Conservation (phyloP, 2,113 vertebrate genomes). For the Colossoma macropomum region DNA sequence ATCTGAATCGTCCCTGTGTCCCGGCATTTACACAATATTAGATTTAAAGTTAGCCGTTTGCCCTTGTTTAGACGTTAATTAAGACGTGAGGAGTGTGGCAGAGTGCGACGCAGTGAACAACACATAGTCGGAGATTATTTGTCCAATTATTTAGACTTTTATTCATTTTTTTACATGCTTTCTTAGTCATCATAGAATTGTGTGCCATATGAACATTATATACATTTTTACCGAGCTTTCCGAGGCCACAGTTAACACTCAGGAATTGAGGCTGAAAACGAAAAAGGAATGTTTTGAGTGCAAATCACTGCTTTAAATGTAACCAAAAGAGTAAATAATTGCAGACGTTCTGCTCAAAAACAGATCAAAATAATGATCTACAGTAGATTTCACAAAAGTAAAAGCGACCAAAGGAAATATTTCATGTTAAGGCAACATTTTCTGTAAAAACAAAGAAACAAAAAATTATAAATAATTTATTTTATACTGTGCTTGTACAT, state of each 20-base stretch:
- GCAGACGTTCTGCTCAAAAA: not conserved
- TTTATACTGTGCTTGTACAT: conserved; percentile 28
- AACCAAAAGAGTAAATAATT: conserved; percentile 9
- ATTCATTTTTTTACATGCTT: conserved; percentile 78
- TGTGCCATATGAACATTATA: conserved; percentile 74
- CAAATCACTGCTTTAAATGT: conserved; percentile 16
- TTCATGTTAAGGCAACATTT: conserved; percentile 54
- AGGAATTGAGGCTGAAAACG: conserved; percentile 49
- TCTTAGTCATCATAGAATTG: conserved; percentile 66
- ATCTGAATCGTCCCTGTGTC: conserved; percentile 62
- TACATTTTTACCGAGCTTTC: conserved; percentile 66
- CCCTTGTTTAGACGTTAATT: conserved; percentile 37
- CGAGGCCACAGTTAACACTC: conserved; percentile 54
- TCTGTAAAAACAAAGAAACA: conserved; percentile 39
- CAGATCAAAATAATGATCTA: not conserved
- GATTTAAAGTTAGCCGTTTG: conserved; percentile 55
- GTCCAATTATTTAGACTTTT: conserved; percentile 67
- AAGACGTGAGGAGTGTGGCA: conserved; percentile 14
- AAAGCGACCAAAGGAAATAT: conserved; percentile 15
- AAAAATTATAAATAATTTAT: conserved; percentile 28
- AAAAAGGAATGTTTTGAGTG: conserved; percentile 50
- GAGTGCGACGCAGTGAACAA: conserved; percentile 21
- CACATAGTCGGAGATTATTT: conserved; percentile 52
- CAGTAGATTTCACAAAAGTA: conserved; percentile 23
- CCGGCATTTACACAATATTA: conserved; percentile 51